Conservation (phyloP, 2,113 vertebrate genomes). For the Phyllostomus hastatus region DNA sequence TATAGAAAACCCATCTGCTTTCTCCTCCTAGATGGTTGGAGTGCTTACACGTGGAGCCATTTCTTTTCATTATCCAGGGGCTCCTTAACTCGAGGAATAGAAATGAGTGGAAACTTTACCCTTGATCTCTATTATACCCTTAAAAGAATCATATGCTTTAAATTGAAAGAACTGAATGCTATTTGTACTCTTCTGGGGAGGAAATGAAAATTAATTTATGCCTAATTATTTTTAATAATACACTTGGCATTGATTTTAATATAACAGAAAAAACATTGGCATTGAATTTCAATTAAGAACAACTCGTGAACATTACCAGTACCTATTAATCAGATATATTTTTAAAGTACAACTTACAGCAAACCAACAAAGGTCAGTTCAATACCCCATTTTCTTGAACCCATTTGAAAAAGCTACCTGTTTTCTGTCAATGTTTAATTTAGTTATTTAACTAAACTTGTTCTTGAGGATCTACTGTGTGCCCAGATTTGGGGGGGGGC, state of each 20-base stretch:
- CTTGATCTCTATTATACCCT: background rate
- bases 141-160: background rate
- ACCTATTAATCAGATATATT: slow-evolving; percentile 1
- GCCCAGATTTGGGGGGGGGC: background rate
- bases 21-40: background rate
- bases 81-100: slow-evolving; percentile 60
- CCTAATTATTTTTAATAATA: slow-evolving; percentile 3
- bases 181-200: background rate
- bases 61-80: slow-evolving; percentile 39
- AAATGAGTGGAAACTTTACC: slow-evolving; percentile 14
- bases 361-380: background rate
- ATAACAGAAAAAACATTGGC: slow-evolving; percentile 23
- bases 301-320: slow-evolving; percentile 14
- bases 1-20: background rate
- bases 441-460: background rate
- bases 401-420: background rate
- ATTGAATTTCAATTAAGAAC: slow-evolving; percentile 38
- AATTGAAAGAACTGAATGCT: background rate
- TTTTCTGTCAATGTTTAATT: slow-evolving; percentile 28
- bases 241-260: slow-evolving; percentile 36
- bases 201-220: slow-evolving; percentile 6
- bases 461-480: background rate
- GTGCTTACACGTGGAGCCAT: background rate
- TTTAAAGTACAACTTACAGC: slow-evolving; percentile 19
- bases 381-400: slow-evolving; percentile 1